These are phyloP conservation scores for Drosophila kurseongensis DNA, from an alignment of 1,140 invertebrate species.

Conservation along the genomic window DNA sequence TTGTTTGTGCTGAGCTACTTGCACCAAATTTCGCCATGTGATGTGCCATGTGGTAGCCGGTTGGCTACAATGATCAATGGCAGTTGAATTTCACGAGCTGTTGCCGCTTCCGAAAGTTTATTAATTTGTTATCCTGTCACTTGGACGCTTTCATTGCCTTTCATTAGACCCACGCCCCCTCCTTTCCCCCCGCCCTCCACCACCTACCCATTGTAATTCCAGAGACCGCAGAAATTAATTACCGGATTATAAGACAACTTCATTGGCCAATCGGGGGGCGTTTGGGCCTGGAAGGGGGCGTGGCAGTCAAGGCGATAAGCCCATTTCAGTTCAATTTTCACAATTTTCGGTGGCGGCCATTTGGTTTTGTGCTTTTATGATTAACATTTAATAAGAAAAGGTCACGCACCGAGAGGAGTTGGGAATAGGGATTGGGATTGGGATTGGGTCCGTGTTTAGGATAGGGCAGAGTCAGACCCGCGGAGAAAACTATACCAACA, in stretches of 20 bases:
- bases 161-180: slow-evolving; percentile 48
- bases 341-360: slow-evolving; percentile 15
- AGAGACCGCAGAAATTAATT: slow-evolving; percentile 77
- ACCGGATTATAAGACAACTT: slow-evolving; percentile 80
- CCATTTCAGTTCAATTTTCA: slow-evolving; percentile 48
- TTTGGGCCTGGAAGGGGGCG: slow-evolving; percentile 6
- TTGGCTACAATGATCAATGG: slow-evolving; percentile 35
- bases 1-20: too few relatives aligned
- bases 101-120: slow-evolving; percentile 66
- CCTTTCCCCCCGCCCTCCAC: neutral
- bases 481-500: slow-evolving; percentile 18
- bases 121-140: slow-evolving; percentile 81
- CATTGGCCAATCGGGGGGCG: slow-evolving; percentile 44
- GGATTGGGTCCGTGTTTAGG: neutral
- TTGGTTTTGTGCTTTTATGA: slow-evolving; percentile 55
- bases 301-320: slow-evolving; percentile 12
- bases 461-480: neutral
- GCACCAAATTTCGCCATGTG: neutral
- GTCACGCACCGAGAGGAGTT: slow-evolving; percentile 62
- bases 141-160: slow-evolving; percentile 75
- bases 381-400: slow-evolving; percentile 82
- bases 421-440: neutral
- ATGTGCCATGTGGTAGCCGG: slow-evolving; percentile 25
- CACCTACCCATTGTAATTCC: neutral
- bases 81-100: slow-evolving; percentile 44